Evolutionary conservation across 2,113 vertebrate genomes (phyloP).

Genomic region (Oncorhynchus nerka): DNA sequence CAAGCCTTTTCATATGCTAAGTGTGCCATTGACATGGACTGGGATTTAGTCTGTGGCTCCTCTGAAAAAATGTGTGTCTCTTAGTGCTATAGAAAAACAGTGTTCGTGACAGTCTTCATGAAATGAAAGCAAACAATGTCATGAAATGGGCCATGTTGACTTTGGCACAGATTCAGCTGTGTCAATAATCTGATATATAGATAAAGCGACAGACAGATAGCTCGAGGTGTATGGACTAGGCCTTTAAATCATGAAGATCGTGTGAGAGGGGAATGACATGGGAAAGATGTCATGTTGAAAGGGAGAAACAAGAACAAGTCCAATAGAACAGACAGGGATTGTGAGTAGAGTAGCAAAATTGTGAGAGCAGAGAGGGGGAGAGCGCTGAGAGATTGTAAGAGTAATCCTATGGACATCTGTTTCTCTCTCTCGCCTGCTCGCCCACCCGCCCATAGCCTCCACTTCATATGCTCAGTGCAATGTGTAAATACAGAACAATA

Average conservation of each 20-base stretch:
- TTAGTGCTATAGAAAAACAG: no score
- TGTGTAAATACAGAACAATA: conserved; percentile 38
- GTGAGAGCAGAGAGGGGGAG: conserved; percentile 17
- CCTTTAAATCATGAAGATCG: background rate
- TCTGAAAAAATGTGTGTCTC: background rate
- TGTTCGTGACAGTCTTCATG: background rate
- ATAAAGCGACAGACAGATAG: background rate
- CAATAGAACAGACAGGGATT: background rate
- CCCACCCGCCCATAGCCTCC: conserved; percentile 6
- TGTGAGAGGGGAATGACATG: background rate
- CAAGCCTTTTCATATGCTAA: background rate
- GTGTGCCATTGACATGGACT: background rate
- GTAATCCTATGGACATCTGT: conserved; percentile 77
- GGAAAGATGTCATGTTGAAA: background rate
- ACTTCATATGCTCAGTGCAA: conserved; percentile 29
- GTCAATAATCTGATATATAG: background rate
- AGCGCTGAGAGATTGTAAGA: conserved; percentile 63
- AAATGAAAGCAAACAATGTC: background rate
- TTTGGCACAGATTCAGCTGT: background rate
- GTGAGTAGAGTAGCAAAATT: conserved; percentile 34
- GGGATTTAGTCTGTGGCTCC: background rate
- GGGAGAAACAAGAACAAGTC: background rate
- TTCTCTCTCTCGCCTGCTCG: conserved; percentile 25
- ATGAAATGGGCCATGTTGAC: background rate
- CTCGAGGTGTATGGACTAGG: background rate